These are phyloP conservation scores for Tridacna crocea DNA, from an alignment of 2,888 invertebrate species.

Conservation along the genomic window DNA sequence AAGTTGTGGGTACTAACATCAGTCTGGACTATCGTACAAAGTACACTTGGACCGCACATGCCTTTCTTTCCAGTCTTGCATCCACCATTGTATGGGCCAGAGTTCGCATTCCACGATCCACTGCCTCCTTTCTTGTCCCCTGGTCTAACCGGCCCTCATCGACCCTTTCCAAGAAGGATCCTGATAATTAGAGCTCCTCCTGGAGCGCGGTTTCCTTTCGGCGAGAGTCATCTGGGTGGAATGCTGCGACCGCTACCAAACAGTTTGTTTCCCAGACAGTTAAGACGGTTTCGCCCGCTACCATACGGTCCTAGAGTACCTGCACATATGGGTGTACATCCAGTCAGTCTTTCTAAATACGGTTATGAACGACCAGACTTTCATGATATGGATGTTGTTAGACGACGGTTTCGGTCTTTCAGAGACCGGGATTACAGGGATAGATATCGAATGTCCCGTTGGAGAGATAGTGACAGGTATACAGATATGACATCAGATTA, in stretches of 20 bases:
- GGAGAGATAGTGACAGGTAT: neutral
- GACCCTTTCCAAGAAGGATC: constrained; percentile 11
- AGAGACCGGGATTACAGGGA: neutral
- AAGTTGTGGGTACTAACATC: neutral
- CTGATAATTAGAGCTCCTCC: constrained; percentile 5
- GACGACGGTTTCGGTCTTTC: neutral
- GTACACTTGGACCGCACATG: neutral
- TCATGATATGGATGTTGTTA: neutral
- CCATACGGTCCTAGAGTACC: neutral
- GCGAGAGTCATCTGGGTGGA: neutral
- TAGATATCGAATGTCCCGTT: neutral
- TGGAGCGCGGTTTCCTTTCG: constrained; percentile 7
- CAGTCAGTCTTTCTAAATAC: neutral
- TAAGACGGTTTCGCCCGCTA: neutral
- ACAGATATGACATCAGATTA: neutral
- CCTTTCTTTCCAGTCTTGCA: neutral
- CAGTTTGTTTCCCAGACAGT: neutral
- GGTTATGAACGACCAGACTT: constrained; percentile 9
- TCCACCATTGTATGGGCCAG: neutral
- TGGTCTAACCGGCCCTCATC: neutral
- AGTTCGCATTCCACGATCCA: neutral
- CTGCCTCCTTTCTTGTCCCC: neutral
- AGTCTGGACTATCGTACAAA: neutral
- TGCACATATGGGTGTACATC: neutral
- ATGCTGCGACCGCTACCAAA: constrained; percentile 1